These are phyloP conservation scores for Crotalus tigris DNA, from an alignment of 2,113 vertebrate genomes.

Conservation along the genomic window DNA sequence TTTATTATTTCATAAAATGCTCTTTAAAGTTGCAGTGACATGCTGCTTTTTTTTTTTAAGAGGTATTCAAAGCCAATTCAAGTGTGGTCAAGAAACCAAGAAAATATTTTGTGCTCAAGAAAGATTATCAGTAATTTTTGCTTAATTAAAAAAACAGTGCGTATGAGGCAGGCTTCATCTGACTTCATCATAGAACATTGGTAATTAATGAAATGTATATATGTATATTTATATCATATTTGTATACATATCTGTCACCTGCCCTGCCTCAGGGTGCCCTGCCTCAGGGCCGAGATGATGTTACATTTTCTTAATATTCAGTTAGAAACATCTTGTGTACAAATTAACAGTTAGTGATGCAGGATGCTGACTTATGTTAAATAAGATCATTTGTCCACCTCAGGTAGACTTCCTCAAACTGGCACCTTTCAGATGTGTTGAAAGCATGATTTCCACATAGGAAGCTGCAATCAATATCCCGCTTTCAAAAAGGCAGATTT, in stretches of 20 bases:
- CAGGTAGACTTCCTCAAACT: not conserved
- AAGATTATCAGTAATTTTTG: conserved; percentile 30
- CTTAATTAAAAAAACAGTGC: conserved; percentile 15
- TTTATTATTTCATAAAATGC: conserved; percentile 12
- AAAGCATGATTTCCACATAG: not conserved
- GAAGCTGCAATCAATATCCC: not conserved
- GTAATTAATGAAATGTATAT: not conserved
- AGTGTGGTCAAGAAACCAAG: not conserved
- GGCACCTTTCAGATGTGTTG: not conserved
- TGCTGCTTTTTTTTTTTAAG: not conserved
- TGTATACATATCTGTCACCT: not conserved
- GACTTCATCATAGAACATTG: conserved; percentile 21
- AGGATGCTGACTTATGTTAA: not conserved
- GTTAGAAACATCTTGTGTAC: not conserved
- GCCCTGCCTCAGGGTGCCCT: not conserved
- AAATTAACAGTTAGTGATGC: not conserved
- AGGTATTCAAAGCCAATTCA: not conserved
- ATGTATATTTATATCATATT: not conserved
- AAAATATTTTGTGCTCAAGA: conserved; percentile 41
- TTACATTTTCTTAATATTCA: not conserved
- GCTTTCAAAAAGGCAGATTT: not conserved
- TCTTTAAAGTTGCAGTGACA: not conserved
- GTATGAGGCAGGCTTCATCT: not conserved
- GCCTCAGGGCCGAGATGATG: not conserved
- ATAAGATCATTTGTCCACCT: not conserved